Evolutionary conservation across 2,888 invertebrate species (phyloP).

Genomic region (Shargacucullia verbasci): DNA sequence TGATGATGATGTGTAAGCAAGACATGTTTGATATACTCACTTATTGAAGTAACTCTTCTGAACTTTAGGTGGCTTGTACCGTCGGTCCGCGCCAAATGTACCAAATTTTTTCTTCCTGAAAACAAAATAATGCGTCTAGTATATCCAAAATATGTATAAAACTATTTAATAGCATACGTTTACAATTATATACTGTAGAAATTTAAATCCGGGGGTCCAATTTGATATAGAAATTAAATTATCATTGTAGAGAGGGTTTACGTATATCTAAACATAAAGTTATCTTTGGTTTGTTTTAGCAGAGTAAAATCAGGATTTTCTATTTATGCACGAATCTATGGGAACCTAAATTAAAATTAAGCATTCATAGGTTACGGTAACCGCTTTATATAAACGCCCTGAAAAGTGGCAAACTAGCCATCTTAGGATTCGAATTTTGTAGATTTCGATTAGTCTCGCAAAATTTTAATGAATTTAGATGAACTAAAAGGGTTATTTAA

Average conservation of each 20-base stretch:
- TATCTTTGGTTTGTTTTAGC: background rate
- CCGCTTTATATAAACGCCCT: no score
- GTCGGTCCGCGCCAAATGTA: constrained; percentile 51
- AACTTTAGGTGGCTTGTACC: constrained; percentile 56
- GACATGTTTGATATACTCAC: constrained; percentile 51
- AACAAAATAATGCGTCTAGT: constrained; percentile 29
- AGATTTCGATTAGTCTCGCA: no score
- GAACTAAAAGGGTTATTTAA: no score
- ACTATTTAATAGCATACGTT: no score
- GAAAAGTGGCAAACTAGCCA: no score
- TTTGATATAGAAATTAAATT: background rate
- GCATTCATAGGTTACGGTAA: no score
- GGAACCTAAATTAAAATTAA: no score
- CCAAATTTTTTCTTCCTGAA: constrained; percentile 71
- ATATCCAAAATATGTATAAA: no score
- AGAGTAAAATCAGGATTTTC: constrained; percentile 3
- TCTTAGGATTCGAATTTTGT: no score
- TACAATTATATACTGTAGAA: background rate
- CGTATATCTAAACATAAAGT: constrained; percentile 1
- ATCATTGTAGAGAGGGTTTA: background rate
- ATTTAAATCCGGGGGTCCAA: background rate
- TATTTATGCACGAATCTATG: background rate
- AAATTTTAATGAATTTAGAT: no score
- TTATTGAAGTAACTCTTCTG: constrained; percentile 58
- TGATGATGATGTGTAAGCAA: no score